Conservation (phyloP, 1,140 invertebrate species). For the Magallana angulata region DNA sequence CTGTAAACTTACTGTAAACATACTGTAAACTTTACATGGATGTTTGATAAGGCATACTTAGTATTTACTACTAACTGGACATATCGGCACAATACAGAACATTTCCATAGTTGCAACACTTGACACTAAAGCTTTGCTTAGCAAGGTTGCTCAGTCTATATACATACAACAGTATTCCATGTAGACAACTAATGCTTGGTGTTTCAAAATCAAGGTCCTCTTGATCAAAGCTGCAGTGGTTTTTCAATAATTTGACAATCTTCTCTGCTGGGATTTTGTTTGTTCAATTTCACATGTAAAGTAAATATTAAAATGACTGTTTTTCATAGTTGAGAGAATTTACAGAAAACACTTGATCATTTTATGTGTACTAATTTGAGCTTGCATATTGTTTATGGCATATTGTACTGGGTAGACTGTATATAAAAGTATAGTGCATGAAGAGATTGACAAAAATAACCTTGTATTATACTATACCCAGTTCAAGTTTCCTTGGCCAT, state of each 20-base stretch:
- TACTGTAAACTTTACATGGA: not conserved
- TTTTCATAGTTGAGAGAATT: too few species aligned
- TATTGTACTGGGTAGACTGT: constrained; percentile 28
- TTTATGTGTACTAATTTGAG: constrained; percentile 7
- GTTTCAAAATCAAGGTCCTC: too few species aligned
- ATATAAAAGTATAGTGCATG: constrained; percentile 12
- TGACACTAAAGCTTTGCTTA: constrained; percentile 12
- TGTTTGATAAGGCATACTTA: not conserved
- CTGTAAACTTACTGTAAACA: too few species aligned
- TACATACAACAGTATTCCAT: too few species aligned
- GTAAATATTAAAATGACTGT: too few species aligned
- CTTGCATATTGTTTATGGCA: constrained; percentile 27
- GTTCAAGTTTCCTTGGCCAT: not conserved
- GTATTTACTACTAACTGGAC: constrained; percentile 6
- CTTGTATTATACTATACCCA: constrained; percentile 1
- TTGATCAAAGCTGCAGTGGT: too few species aligned
- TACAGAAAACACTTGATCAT: too few species aligned
- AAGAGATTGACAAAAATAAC: not conserved
- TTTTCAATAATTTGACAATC: too few species aligned
- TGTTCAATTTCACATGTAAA: too few species aligned
- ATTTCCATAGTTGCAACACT: not conserved
- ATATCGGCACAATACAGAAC: not conserved
- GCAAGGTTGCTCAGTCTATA: not conserved
- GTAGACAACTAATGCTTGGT: too few species aligned
- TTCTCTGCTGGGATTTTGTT: too few species aligned